phyloP scores from a whole-genome alignment of 2,888 invertebrate species.

The Anorthoa munda region DNA sequence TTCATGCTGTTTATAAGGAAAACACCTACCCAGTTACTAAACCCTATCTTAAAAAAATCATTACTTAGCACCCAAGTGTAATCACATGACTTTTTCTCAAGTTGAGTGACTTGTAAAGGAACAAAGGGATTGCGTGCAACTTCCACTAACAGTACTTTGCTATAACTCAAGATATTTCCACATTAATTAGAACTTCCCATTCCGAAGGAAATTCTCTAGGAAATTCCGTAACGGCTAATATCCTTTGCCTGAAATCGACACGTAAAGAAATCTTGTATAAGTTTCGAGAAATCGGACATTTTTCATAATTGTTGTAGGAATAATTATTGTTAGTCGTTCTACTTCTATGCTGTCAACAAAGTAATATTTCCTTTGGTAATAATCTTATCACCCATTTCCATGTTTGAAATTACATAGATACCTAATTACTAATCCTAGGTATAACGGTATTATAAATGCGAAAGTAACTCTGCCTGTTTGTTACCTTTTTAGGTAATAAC shows the following conservation, averaged over 20 bases:
- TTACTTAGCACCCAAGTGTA: conserved; percentile 44
- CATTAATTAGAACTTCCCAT: conserved; percentile 46
- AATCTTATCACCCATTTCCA: neutral
- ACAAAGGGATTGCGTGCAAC: conserved; percentile 38
- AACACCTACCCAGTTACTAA: neutral
- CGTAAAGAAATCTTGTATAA: conserved; percentile 32
- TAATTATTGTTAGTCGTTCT: conserved; percentile 12
- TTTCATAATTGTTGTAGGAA: neutral
- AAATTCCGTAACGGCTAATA: conserved; percentile 41
- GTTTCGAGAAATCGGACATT: conserved; percentile 23
- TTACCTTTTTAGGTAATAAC: no score
- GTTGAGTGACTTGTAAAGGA: conserved; percentile 53
- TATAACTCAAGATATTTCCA: conserved; percentile 28
- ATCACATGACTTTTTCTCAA: conserved; percentile 47
- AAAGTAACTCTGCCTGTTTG: no score
- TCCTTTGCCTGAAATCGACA: conserved; percentile 56
- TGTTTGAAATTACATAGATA: no score
- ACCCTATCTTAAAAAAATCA: conserved; percentile 40
- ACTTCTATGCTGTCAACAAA: conserved; percentile 9
- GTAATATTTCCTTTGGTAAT: conserved; percentile 4
- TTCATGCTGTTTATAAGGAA: conserved; percentile 21
- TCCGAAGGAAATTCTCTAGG: conserved; percentile 54
- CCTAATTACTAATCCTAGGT: no score
- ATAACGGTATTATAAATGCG: no score
- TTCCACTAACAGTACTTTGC: conserved; percentile 5